Base-by-base conservation (phyloP, 2,797 vertebrate species). In the Sebastes baramenuke region DNA sequence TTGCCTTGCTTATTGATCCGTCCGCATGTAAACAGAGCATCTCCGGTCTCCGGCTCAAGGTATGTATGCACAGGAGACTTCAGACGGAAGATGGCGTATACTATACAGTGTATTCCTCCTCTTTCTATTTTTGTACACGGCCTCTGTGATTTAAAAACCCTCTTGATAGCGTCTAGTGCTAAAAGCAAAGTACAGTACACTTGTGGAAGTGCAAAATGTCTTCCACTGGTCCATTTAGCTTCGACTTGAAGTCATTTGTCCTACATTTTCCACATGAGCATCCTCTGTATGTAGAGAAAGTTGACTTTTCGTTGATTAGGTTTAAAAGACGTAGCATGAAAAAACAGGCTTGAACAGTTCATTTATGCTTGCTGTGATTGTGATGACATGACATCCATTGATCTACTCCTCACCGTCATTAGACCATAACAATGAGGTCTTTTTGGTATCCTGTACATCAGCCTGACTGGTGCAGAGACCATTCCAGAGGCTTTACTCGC, bases 61-160 rank as follows among this genome's bases (percentile, higher is more conserved):
- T 89, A 46, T 82, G 78, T 87, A 83, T 91, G 83, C 92, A 86
- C 93, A 32, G 73, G 89, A 91, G 93, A 88, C 25, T 86, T 87
- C 77, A 3, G 1, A 11, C 81, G n/a, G 74, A 24, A 76, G 79
- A 87, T 68, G 83, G 66, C 77, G 56, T 56, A 60, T 69, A 85
- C 77, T 81, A 75, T 67, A 64, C 83, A 49, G 61, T 25, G 73
- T 38, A 59, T 85, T 77, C 76, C 73, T 79, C 72, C 61, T 67
- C 64, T 75, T 49, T 77, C 92, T 92, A 92, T 94, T 92, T 92
- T 70, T 77, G 80, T 72, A 68, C 75, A 20, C n/a, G 2, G 79
- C 82, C 76, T 82, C 52, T 81, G 75, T 76, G 83, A 83, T 90
- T 88, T 90, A 75, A 82, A 87, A 85, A 52, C 32, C 72, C 85